Percentiles rank a stretch among this genome's conserved stretches.
These are phyloP conservation scores for Aphrophora alni DNA, from an alignment of 2,888 invertebrate genomes.

Conservation along the genomic window DNA sequence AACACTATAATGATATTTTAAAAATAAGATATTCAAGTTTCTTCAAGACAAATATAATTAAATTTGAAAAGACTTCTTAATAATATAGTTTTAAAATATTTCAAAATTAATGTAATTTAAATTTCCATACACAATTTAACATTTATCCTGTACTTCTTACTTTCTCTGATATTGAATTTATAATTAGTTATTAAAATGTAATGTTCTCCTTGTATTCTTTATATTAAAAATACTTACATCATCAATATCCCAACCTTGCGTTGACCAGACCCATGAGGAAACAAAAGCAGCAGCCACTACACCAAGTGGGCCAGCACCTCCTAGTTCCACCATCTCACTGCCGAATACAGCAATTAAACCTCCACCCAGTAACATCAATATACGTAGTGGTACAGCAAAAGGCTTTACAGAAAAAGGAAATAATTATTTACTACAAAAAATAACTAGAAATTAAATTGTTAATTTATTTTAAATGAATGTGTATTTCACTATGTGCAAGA, in stretches of 20 bases:
- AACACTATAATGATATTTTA: too few species aligned
- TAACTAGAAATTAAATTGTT: slow-evolving; percentile 4
- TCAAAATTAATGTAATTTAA: too few species aligned
- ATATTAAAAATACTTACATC: slow-evolving; percentile 66
- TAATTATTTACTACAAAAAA: not conserved
- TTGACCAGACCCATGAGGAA: slow-evolving; percentile 81
- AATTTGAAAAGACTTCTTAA: too few species aligned
- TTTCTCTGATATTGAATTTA: too few species aligned
- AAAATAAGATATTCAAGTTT: too few species aligned
- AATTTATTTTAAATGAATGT: not conserved
- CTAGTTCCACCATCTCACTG: slow-evolving; percentile 77
- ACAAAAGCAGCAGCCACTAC: slow-evolving; percentile 84
- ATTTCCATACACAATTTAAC: too few species aligned
- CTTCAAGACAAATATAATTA: too few species aligned
- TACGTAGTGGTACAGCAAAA: slow-evolving; percentile 79
- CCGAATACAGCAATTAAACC: slow-evolving; percentile 88
- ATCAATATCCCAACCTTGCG: slow-evolving; percentile 85
- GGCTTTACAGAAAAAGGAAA: slow-evolving; percentile 58
- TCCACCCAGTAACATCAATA: slow-evolving; percentile 79
- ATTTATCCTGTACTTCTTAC: too few species aligned
- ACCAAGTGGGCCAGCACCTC: slow-evolving; percentile 80
- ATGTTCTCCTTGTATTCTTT: too few species aligned
- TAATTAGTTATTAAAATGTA: too few species aligned
- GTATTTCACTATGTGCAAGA: too few species aligned
- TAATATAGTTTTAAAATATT: too few species aligned